Percentiles rank a stretch among this genome's conserved stretches.
These are phyloP conservation scores for Isaurus tuberculatus DNA, from an alignment of 92 coral and sea anemone species.

Conservation along the genomic window DNA sequence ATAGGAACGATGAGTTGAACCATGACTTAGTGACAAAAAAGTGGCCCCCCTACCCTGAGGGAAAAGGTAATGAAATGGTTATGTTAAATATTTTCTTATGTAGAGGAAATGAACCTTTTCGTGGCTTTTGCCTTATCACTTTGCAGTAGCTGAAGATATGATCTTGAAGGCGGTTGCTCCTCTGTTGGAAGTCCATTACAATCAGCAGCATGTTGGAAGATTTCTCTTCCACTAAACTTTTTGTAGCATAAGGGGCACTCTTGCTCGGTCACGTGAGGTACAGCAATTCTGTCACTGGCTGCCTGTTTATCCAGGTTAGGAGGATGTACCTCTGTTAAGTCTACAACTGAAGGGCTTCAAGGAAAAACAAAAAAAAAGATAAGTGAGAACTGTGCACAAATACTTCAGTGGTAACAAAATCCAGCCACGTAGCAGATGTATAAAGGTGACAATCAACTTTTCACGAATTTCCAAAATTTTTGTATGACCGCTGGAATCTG, in stretches of 20 bases:
- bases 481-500: background rate
- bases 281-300: background rate
- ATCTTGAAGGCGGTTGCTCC: background rate
- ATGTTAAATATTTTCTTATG: too few species aligned
- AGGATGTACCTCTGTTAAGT: conserved; percentile 17
- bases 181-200: conserved; percentile 17
- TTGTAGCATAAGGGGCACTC: conserved; percentile 46
- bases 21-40: too few species aligned
- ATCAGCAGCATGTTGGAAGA: conserved; percentile 24
- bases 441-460: too few species aligned
- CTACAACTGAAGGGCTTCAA: conserved; percentile 36
- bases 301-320: background rate
- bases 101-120: too few species aligned
- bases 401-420: too few species aligned
- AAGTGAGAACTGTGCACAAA: background rate
- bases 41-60: too few species aligned
- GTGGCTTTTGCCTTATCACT: background rate
- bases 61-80: too few species aligned
- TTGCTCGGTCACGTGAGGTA: background rate
- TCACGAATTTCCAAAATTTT: too few species aligned
- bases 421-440: background rate
- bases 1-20: too few species aligned
- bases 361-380: background rate
- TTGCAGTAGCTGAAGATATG: background rate
- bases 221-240: conserved; percentile 29